Evolutionary conservation across 2,888 invertebrate genomes (phyloP).

Genomic region (Pandemis cinnamomeana): DNA sequence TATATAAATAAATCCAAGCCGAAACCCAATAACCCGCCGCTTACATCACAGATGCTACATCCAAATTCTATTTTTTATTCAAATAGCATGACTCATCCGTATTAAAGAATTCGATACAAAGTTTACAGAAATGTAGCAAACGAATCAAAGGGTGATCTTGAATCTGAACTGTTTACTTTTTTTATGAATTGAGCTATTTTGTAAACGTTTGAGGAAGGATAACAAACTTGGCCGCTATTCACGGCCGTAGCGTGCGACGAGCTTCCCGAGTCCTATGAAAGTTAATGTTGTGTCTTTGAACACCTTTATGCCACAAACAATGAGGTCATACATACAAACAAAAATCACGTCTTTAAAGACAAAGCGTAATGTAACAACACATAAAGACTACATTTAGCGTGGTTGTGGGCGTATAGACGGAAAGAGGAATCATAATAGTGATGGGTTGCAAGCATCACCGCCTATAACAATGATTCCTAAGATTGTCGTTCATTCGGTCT

Average conservation of each 20-base stretch:
- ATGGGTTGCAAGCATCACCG: no score
- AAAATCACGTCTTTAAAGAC: no score
- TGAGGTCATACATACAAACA: no score
- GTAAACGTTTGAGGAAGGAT: conserved; percentile 14
- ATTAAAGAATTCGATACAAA: conserved; percentile 12
- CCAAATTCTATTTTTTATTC: conserved; percentile 13
- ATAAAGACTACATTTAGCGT: no score
- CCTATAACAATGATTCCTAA: no score
- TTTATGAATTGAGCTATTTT: conserved; percentile 30
- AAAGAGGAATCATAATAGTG: no score
- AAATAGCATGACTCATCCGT: conserved; percentile 5
- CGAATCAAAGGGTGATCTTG: conserved; percentile 27
- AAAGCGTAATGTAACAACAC: no score
- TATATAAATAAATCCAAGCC: not conserved
- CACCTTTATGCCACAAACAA: no score
- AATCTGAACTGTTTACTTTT: conserved; percentile 25
- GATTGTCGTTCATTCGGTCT: no score
- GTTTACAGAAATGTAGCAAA: conserved; percentile 21
- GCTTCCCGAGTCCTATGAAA: not conserved
- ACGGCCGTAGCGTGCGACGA: not conserved
- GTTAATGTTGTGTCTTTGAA: no score
- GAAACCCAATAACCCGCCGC: not conserved
- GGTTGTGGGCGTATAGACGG: no score
- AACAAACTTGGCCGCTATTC: not conserved
- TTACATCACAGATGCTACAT: not conserved